phyloP scores from a whole-genome alignment of 2,797 vertebrate genomes.

The Euthynnus affinis region DNA sequence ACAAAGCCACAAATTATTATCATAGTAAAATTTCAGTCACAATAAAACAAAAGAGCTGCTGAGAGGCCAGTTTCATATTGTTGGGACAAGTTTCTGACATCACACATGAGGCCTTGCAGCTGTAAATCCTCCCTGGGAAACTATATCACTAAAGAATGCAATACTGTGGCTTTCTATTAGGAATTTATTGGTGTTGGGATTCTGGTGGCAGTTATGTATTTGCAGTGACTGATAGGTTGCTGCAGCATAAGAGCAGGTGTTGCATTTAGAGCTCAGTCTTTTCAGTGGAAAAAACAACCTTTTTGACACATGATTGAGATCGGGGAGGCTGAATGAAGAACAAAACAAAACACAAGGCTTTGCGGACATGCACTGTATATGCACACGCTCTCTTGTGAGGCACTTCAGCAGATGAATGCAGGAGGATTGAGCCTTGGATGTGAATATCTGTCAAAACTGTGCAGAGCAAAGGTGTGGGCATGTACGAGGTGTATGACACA shows the following conservation, averaged over 20 bases:
- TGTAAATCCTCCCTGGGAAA: constrained; percentile 54
- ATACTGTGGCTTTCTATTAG: constrained; percentile 29
- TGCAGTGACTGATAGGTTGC: constrained; percentile 6
- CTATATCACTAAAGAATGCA: constrained; percentile 31
- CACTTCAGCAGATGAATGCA: constrained; percentile 42
- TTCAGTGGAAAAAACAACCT: constrained; percentile 32
- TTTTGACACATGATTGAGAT: constrained; percentile 25
- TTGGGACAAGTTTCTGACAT: constrained; percentile 41
- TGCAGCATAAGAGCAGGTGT: constrained; percentile 40
- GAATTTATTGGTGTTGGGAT: constrained; percentile 33
- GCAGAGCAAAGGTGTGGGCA: constrained; percentile 65
- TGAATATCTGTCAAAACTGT: constrained; percentile 65
- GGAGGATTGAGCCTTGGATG: constrained; percentile 43
- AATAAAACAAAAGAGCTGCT: constrained; percentile 44
- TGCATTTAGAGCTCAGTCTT: constrained; percentile 18
- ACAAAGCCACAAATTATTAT: constrained; percentile 83
- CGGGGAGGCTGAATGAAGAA: constrained; percentile 16
- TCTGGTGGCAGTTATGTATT: constrained; percentile 13
- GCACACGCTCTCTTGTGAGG: constrained; percentile 24
- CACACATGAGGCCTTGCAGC: constrained; percentile 36
- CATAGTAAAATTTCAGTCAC: constrained; percentile 66
- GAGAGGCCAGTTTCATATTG: constrained; percentile 45
- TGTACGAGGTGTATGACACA: constrained; percentile 23
- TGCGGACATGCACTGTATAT: constrained; percentile 17
- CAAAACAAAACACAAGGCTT: constrained; percentile 24